Percentiles rank a stretch among this genome's conserved stretches.
Evolutionary conservation across 2,888 invertebrate species (phyloP).

Genomic region (Yponomeuta evonymella): DNA sequence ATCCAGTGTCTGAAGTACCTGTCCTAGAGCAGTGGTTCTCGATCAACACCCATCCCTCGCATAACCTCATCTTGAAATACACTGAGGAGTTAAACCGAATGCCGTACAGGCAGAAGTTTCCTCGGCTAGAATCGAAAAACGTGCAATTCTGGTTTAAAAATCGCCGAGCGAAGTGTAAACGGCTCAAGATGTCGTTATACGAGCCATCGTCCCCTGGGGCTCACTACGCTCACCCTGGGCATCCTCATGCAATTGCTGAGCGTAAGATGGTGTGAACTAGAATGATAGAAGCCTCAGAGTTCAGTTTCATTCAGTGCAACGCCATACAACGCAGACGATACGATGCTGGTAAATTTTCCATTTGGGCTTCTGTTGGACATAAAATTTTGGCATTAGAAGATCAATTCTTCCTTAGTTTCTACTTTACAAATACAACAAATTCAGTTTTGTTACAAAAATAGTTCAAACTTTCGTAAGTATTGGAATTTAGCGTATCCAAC

Average conservation of each 20-base stretch:
- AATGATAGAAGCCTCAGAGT: background rate
- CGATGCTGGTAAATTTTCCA: background rate
- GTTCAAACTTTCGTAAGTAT: too few species aligned
- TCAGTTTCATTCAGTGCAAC: background rate
- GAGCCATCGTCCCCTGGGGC: constrained; percentile 81
- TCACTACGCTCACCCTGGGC: constrained; percentile 75
- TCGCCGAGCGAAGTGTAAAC: constrained; percentile 97
- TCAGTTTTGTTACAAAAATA: too few species aligned
- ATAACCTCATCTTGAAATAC: constrained; percentile 97
- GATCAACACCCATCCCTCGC: constrained; percentile 98
- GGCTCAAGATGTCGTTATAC: constrained; percentile 93
- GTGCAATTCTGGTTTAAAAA: constrained; percentile 99
- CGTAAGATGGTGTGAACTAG: constrained; percentile 56
- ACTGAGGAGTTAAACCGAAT: constrained; percentile 97
- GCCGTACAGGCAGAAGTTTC: constrained; percentile 98
- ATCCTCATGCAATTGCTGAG: constrained; percentile 73
- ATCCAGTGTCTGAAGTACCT: constrained; percentile 98
- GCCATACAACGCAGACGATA: background rate
- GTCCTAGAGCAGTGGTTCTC: constrained; percentile 96
- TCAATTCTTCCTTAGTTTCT: too few species aligned
- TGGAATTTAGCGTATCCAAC: too few species aligned
- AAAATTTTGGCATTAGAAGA: too few species aligned
- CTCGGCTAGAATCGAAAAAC: constrained; percentile 98
- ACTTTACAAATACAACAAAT: too few species aligned
- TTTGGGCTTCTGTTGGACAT: too few species aligned